These are phyloP conservation scores for Brachionus calyciflorus DNA, from an alignment of 1,140 invertebrate genomes.

Conservation along the genomic window DNA sequence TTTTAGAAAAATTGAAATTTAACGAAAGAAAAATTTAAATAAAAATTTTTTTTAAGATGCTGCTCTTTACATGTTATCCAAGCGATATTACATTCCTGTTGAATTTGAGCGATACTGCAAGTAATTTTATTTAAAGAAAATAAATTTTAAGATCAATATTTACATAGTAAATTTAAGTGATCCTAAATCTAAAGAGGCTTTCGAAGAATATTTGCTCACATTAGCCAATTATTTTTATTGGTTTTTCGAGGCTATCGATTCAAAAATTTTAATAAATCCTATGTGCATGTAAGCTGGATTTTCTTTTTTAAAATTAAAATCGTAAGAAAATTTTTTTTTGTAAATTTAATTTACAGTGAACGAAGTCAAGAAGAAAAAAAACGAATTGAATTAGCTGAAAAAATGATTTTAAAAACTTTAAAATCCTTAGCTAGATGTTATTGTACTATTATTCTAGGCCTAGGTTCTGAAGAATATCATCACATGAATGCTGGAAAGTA, in stretches of 20 bases:
- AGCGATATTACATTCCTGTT: slow-evolving; percentile 16
- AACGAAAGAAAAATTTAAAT: slow-evolving; percentile 1
- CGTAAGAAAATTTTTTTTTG: background rate
- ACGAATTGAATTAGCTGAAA: slow-evolving; percentile 53
- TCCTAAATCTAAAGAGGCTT: slow-evolving; percentile 46
- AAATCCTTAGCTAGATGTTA: slow-evolving; percentile 57
- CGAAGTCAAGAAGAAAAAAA: slow-evolving; percentile 56
- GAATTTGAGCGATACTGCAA: slow-evolving; percentile 37
- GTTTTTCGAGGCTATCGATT: slow-evolving; percentile 57
- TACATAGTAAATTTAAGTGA: slow-evolving; percentile 34
- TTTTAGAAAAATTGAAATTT: no score
- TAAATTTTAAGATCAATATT: no score
- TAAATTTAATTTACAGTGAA: slow-evolving; percentile 52
- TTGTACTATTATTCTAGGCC: slow-evolving; percentile 56
- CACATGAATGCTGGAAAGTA: slow-evolving; percentile 60
- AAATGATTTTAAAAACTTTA: slow-evolving; percentile 53
- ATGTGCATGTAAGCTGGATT: slow-evolving; percentile 54
- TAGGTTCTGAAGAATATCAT: slow-evolving; percentile 55
- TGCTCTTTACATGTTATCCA: slow-evolving; percentile 36
- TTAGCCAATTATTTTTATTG: slow-evolving; percentile 58
- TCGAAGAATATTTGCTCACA: slow-evolving; percentile 56
- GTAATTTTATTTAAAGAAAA: no score
- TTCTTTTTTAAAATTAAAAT: background rate
- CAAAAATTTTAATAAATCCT: slow-evolving; percentile 54
- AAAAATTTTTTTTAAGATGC: slow-evolving; percentile 16